Conservation (phyloP, 2,113 vertebrate species). For the Tonatia bakeri region DNA sequence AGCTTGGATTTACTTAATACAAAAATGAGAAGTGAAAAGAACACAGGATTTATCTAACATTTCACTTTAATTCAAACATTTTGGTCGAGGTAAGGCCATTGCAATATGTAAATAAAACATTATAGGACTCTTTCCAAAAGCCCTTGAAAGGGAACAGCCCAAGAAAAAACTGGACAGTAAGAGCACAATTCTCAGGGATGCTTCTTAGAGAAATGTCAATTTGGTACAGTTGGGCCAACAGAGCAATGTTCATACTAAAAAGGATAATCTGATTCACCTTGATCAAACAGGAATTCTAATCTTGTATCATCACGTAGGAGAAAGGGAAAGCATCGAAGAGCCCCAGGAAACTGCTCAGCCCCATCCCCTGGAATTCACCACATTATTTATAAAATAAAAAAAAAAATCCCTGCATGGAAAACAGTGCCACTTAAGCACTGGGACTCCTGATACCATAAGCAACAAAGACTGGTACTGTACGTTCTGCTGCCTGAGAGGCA, state of each 20-base stretch:
- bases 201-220: not conserved
- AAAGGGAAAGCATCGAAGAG: not conserved
- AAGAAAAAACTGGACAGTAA: not conserved
- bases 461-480: not conserved
- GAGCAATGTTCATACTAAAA: conserved; percentile 5
- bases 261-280: not conserved
- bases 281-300: not conserved
- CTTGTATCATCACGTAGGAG: not conserved
- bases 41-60: not conserved
- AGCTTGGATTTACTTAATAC: conserved; percentile 25
- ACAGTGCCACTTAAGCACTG: not conserved
- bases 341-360: not conserved
- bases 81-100: not conserved
- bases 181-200: not conserved
- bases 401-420: not conserved
- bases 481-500: not conserved
- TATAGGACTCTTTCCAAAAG: not conserved
- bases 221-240: not conserved
- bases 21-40: not conserved
- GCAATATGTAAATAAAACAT: not conserved
- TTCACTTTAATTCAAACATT: conserved; percentile 41
- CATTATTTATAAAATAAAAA: not conserved
- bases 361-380: not conserved
- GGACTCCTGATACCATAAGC: not conserved
- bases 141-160: not conserved